Evolutionary conservation across 2,888 invertebrate species (phyloP), one percentile per base, ranked within the genome.

Genomic region (Luffia ferchaultella): DNA sequence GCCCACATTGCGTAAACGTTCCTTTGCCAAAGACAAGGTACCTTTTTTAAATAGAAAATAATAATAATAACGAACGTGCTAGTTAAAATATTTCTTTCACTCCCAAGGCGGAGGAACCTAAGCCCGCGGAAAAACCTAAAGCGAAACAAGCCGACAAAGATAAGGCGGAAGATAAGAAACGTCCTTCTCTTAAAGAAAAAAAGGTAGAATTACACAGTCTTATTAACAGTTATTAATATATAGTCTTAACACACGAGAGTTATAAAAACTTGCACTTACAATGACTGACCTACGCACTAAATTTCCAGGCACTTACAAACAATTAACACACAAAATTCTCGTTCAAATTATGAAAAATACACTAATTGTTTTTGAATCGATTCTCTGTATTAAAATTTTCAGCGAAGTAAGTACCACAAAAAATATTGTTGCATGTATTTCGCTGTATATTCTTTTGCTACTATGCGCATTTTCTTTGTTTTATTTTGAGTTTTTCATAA

Each of bases 1-100:
- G 50, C 78, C 82, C 52, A 60, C 73, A 54, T 70, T 83, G 45
- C 73, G 78, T 45, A 83, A 82, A 64, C 76, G 79, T 53, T 61
- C 80, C 54, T 67, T 82, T 53, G 54, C 69, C 52, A 83, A 82
- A 60, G 80, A 79, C 50, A 80, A 83, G 82, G 82, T 83, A 76
- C 2, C 3, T 18, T 44, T 49, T 16, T 40, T 16, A 20, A 40
- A 42, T 41, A 43, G 18, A 7, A 30, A 41, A 30, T 42, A 48
- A 20, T 2, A 46, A 45, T 42, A 48, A 20, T 2, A 47, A 46
- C 18, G 42, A 51, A 50, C 43, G 45, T 45, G 3, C 51, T 5
- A 49, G 17, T 46, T 42, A 50, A 18, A 49, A 50, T 48, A 44
- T 2, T 42, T 42, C 50, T 43, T 51, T 30, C 44, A 49, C 30